Evolutionary conservation across 2,797 vertebrate genomes (phyloP).

Genomic region (Ceryle rudis): DNA sequence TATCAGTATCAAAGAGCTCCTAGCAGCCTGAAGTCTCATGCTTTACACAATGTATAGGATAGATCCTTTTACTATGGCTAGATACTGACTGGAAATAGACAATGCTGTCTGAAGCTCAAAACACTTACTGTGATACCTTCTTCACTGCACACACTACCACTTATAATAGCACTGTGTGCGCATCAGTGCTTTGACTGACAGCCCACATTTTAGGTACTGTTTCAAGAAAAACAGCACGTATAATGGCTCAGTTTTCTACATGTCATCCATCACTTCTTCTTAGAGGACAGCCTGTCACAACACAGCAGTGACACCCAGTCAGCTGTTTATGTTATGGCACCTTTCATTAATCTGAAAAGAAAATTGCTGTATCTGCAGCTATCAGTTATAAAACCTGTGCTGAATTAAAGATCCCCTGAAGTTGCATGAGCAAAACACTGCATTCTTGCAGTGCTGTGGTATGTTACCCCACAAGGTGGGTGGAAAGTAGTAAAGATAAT

Average conservation of each 20-base stretch:
- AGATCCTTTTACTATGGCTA: neutral
- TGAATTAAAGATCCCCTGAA: neutral
- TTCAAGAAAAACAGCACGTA: constrained; percentile 45
- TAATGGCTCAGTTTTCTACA: constrained; percentile 22
- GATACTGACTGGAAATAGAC: neutral
- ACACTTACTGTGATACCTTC: neutral
- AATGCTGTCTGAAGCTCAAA: neutral
- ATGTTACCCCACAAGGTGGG: neutral
- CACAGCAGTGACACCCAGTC: constrained; percentile 35
- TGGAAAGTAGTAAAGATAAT: neutral
- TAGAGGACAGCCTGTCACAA: constrained; percentile 68
- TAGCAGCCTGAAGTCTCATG: neutral
- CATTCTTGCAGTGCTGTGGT: neutral
- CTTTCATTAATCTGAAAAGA: constrained; percentile 17
- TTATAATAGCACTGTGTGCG: neutral
- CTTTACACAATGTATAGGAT: neutral
- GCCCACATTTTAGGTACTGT: constrained; percentile 1
- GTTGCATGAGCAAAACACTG: neutral
- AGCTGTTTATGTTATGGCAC: neutral
- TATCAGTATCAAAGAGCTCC: neutral
- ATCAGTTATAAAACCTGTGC: neutral
- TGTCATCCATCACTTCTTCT: constrained; percentile 50
- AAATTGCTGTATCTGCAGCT: neutral
- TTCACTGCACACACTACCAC: neutral
- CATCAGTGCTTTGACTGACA: constrained; percentile 61